Percentiles rank a stretch among this genome's conserved stretches.
phyloP scores from a whole-genome alignment of 23 tunicate species.

The Botrylloides violaceus region DNA sequence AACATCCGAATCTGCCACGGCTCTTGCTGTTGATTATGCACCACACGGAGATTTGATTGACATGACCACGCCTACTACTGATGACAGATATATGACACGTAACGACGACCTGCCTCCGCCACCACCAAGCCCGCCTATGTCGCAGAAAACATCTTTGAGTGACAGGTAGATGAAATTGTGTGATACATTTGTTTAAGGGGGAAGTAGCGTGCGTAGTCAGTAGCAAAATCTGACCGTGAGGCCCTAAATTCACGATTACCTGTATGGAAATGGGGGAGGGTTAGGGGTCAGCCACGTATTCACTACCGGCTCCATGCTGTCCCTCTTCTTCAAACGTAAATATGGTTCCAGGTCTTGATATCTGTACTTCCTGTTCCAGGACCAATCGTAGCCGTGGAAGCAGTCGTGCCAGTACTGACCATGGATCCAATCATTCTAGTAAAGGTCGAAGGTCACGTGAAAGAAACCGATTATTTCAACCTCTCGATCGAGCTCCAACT shows the following conservation, averaged over 20 bases:
- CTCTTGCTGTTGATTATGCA: constrained; percentile 8
- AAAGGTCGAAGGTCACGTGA: constrained; percentile 55
- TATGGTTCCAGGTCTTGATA: too few species aligned
- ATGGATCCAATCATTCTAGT: constrained; percentile 41
- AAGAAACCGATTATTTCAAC: constrained; percentile 19
- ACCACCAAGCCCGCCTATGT: constrained; percentile 57
- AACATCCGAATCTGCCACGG: constrained; percentile 1
- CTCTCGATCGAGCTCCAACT: constrained; percentile 21
- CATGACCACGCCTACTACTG: constrained; percentile 7
- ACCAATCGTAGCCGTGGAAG: constrained; percentile 53
- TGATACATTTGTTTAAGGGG: too few species aligned
- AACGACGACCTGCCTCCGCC: constrained; percentile 61
- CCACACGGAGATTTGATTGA: constrained; percentile 8
- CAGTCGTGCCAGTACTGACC: constrained; percentile 37
- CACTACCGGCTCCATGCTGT: too few species aligned
- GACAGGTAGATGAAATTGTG: constrained; percentile 68
- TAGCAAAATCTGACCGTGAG: too few species aligned
- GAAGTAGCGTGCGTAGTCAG: too few species aligned
- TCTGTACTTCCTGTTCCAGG: constrained; percentile 1
- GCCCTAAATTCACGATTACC: too few species aligned
- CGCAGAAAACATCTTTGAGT: constrained; percentile 49
- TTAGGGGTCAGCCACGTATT: too few species aligned
- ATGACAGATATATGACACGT: neutral
- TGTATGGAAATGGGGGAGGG: too few species aligned
- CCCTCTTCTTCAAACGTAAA: too few species aligned